Evolutionary conservation across 2,797 vertebrate genomes (phyloP), one percentile per base, ranked within the genome.

Genomic region (Chromobotia macracanthus): DNA sequence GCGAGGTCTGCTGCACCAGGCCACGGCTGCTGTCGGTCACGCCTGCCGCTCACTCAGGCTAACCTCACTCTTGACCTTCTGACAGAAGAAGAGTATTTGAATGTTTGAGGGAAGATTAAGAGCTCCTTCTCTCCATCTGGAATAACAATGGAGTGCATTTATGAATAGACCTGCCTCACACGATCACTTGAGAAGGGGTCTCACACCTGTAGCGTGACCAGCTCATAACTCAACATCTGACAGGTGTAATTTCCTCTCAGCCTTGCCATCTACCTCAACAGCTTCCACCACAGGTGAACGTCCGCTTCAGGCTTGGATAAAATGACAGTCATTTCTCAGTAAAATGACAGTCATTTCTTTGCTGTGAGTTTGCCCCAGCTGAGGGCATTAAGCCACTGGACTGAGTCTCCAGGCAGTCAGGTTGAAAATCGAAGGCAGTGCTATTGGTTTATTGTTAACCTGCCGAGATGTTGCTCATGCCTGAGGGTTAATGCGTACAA

Each of bases 391-490:
- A 82, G 35, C 67, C 67, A 82, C 44, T 79, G 64, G 81, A 84
- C 68, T 65, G 77, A 77, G 77, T 80, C 84, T 68, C n/a, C 67
- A 81, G 68, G 82, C 65, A 55, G 56, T 81, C 79, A 65, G 84
- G 70, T 65, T 81, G 81, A 85, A 87, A 87, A 87, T 84, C 69
- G 18, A 84, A 85, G 72, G 53, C 73, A 50, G 66, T 35, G 35
- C 76, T 80, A 75, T 84, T 82, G 74, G 80, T 83, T 82, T 83
- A 75, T 31, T n/a, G n/a, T 69, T 50, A 50, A 80, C 13, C 73
- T 73, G 79, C 71, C 63, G 66, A 77, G 25, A 19, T 53, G 53
- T 75, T 65, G 68, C 23, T 78, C 67, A 53, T 31, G 35, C 51
- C 71, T 1, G 25, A 50, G 23, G 51, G 68, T 78, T 61, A 75